Evolutionary conservation across 1,140 invertebrate species (phyloP), one percentile per base, ranked within the genome.

Genomic region (Oryzaephilus surinamensis): DNA sequence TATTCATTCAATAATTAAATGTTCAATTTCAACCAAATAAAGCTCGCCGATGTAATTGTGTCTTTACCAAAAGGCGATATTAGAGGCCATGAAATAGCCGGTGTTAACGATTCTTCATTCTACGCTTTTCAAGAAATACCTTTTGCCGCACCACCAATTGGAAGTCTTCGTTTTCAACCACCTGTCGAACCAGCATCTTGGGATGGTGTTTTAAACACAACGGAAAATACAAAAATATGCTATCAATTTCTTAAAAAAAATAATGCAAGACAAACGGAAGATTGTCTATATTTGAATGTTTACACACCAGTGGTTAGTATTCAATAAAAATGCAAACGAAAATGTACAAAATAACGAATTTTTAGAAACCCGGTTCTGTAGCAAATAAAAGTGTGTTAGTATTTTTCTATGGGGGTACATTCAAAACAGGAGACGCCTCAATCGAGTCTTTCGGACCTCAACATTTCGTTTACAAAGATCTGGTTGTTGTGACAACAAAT

Each of bases 321-420:
- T n/a, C n/a, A n/a, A n/a, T n/a, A n/a, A n/a, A n/a, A n/a, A n/a
- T n/a, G n/a, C n/a, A n/a, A n/a, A n/a, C n/a, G n/a, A n/a, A n/a
- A n/a, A n/a, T n/a, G n/a, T n/a, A n/a, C n/a, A n/a, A n/a, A n/a
- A n/a, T n/a, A n/a, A n/a, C n/a, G n/a, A n/a, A n/a, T n/a, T n/a
- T n/a, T n/a, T n/a, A n/a, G n/a, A n/a, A n/a, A n/a, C n/a, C n/a
- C n/a, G n/a, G n/a, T n/a, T n/a, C n/a, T n/a, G 0, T n/a, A n/a
- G n/a, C n/a, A n/a, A n/a, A n/a, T n/a, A n/a, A n/a, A n/a, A n/a
- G n/a, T n/a, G 79, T 85, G 0, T 69, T 85, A 58, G 68, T 84
- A 1, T 85, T 66, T 58, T 72, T 86, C 16, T 75, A 82, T 54
- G 82, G 81, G 3, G 82, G 83, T 15, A 72, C 58, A 20, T 79